Base-by-base conservation (phyloP, 2,113 vertebrate species). In the Megaceryle torquata region DNA sequence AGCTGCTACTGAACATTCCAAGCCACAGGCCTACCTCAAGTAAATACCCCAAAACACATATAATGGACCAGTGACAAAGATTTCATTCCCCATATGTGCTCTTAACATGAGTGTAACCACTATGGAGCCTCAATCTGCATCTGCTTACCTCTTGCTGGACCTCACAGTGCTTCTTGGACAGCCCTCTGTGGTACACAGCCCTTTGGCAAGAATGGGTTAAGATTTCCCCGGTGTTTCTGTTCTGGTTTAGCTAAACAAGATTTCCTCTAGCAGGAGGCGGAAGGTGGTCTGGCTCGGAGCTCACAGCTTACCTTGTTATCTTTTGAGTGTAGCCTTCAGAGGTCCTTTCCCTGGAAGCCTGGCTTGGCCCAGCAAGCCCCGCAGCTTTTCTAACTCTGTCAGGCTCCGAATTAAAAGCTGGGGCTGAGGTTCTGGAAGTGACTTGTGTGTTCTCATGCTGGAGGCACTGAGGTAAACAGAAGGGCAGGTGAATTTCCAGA, bases 11-110 rank as follows among this genome's bases (percentile, higher is more conserved):
- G 54, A 57, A 72, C 6, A 15, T 17, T 71, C 50, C 54, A 50
- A 88, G 67, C 35, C 59, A 28, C 1, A 8, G 11, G 64, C 12
- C 29, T 28, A 54, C 9, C 41, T 56, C 64, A 75, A 35, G 15
- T n/a, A 72, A 75, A 61, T 86, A 18, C 18, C 43, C 53, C 44
- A 5, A 1, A 67, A 44, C 0, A 2, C 44, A 48, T 4, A 16
- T 0, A 71, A 48, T 1, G 0, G 41, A 65, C 8, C 33, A 56
- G 48, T 35, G 71, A 44, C 29, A 39, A 51, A 28, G 1, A 0
- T 24, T 75, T 81, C 51, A 28, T 8, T 63, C 16, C 43, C 37
- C 37, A 74, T 9, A 22, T 37, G 44, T 77, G 68, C 59, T 64
- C 33, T 48, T 60, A 22, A 6, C 8, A 54, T 41, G 48, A 24